phyloP scores from a whole-genome alignment of 2,797 vertebrate genomes.

The Parotocinclus haroldoi region DNA sequence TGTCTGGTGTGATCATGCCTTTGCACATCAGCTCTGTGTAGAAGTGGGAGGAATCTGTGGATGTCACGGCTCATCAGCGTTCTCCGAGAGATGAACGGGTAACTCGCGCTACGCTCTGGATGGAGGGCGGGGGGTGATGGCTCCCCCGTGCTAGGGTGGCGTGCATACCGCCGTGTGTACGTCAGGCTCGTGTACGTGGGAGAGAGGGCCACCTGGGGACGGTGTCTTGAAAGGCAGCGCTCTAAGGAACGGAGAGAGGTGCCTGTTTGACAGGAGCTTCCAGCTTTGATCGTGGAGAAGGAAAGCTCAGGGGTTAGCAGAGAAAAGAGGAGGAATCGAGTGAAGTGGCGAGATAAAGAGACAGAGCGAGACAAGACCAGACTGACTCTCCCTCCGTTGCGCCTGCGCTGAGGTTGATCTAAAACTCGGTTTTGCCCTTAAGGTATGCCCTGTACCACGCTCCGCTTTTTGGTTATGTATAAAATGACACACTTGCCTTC shows the following conservation, averaged over 20 bases:
- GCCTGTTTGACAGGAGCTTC: slow-evolving; percentile 39
- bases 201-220: slow-evolving; percentile 45
- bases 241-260: slow-evolving; percentile 44
- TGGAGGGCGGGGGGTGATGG: slow-evolving; percentile 23
- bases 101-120: slow-evolving; percentile 6
- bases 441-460: slow-evolving; percentile 12
- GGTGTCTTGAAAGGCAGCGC: slow-evolving; percentile 48
- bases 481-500: slow-evolving; percentile 20
- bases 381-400: slow-evolving; percentile 14
- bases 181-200: slow-evolving; percentile 21
- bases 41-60: slow-evolving; percentile 32
- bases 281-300: slow-evolving; percentile 45
- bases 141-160: slow-evolving; percentile 31
- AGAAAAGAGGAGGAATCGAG: slow-evolving; percentile 26
- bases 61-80: slow-evolving; percentile 44
- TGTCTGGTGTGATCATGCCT: slow-evolving; percentile 44
- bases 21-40: slow-evolving; percentile 28
- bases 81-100: slow-evolving; percentile 33
- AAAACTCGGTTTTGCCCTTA: slow-evolving; percentile 28
- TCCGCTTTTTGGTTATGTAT: slow-evolving; percentile 6
- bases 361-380: slow-evolving; percentile 10
- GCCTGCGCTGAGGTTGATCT: slow-evolving; percentile 22
- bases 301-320: slow-evolving; percentile 37
- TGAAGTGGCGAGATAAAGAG: slow-evolving; percentile 33
- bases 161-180: slow-evolving; percentile 11